phyloP scores from a whole-genome alignment of 2,888 invertebrate genomes.

The Drosophila meridiana region DNA sequence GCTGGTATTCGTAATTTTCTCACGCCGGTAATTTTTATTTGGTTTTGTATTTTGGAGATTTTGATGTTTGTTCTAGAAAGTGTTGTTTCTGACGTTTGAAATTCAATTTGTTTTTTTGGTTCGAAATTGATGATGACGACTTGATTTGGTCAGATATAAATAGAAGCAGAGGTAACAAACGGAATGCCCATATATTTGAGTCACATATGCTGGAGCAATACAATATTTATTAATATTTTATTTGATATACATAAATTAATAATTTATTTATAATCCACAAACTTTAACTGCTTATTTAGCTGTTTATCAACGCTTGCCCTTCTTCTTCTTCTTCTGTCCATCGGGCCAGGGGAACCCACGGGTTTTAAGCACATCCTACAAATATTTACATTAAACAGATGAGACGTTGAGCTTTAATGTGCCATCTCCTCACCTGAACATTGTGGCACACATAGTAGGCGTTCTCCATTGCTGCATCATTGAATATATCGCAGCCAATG shows the following conservation, averaged over 20 bases:
- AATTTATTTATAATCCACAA: background rate
- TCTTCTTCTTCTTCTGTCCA: slow-evolving; percentile 94
- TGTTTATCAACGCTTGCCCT: slow-evolving; percentile 87
- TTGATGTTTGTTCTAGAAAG: slow-evolving; percentile 58
- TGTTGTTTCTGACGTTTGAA: slow-evolving; percentile 41
- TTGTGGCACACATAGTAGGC: slow-evolving; percentile 97
- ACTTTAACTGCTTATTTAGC: no score
- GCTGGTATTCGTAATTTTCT: slow-evolving; percentile 34
- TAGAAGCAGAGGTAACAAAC: slow-evolving; percentile 26
- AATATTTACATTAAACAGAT: background rate
- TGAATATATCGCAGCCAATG: slow-evolving; percentile 93
- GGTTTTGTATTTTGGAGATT: slow-evolving; percentile 52
- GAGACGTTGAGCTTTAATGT: rapidly evolving
- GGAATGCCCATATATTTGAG: slow-evolving; percentile 6
- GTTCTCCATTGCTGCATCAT: slow-evolving; percentile 96
- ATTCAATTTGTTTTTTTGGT: slow-evolving; percentile 29
- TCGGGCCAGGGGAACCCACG: slow-evolving; percentile 96
- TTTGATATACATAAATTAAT: background rate
- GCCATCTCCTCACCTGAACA: slow-evolving; percentile 88
- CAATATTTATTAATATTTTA: background rate
- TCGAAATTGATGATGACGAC: slow-evolving; percentile 38
- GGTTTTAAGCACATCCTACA: slow-evolving; percentile 91
- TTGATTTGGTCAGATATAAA: slow-evolving; percentile 51
- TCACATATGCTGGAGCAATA: slow-evolving; percentile 5
- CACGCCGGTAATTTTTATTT: slow-evolving; percentile 47